A percentile compares a stretch with the other conserved stretches of the same genome.
Conservation (phyloP, 2,113 vertebrate species). For the Patagioenas fasciata region DNA sequence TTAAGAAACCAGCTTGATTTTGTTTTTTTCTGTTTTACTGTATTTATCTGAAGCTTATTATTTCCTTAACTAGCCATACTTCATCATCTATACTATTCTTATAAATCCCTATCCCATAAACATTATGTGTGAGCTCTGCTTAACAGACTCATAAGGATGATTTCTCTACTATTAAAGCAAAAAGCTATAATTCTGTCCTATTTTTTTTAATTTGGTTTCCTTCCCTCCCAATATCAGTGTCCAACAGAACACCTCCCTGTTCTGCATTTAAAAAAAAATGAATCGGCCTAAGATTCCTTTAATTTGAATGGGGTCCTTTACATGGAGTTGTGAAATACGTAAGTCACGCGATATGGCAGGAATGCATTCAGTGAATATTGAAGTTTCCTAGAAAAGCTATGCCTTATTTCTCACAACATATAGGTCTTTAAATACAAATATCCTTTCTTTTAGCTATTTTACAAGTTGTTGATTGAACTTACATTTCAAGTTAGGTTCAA, state of each 20-base stretch:
- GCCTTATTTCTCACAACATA: neutral
- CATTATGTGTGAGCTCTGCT: neutral
- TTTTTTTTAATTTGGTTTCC: neutral
- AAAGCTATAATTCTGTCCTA: neutral
- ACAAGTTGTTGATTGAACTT: neutral
- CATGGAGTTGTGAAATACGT: accelerated
- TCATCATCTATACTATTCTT: neutral
- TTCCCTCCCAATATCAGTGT: neutral
- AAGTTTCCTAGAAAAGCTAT: neutral
- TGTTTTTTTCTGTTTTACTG: neutral
- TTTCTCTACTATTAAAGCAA: neutral
- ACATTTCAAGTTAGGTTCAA: neutral
- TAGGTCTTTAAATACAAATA: neutral
- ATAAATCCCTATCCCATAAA: neutral
- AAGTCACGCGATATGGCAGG: neutral
- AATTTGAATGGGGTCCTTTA: neutral
- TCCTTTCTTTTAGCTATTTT: neutral
- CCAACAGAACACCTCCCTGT: neutral
- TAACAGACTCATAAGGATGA: neutral
- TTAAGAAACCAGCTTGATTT: neutral
- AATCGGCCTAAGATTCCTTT: neutral
- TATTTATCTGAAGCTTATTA: neutral
- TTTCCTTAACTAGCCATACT: neutral
- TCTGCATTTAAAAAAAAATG: neutral
- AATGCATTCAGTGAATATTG: neutral